Evolutionary conservation across 2,113 vertebrate genomes (phyloP).

Genomic region (Engystomops pustulosus): DNA sequence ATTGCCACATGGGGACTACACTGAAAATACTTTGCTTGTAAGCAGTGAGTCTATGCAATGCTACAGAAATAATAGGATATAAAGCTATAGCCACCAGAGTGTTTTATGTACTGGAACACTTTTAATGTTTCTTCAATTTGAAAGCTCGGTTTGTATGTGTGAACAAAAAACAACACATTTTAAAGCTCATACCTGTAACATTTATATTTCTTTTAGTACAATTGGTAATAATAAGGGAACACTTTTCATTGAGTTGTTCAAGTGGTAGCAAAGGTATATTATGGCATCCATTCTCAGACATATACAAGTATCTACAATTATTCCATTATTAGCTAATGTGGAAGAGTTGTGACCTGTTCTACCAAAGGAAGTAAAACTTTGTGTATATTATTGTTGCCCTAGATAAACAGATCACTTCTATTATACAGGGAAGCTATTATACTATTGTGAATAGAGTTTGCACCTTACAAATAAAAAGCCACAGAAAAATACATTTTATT

Average conservation of each 20-base stretch:
- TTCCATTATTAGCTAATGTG: neutral
- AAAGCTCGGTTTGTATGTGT: slow-evolving; percentile 33
- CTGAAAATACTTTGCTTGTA: slow-evolving; percentile 47
- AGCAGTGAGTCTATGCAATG: slow-evolving; percentile 31
- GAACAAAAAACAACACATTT: slow-evolving; percentile 23
- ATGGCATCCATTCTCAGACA: neutral
- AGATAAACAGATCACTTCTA: neutral
- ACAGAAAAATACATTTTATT: too few relatives aligned
- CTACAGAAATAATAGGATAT: slow-evolving; percentile 51
- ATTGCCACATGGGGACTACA: slow-evolving; percentile 43
- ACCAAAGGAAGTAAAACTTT: neutral
- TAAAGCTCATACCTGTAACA: neutral
- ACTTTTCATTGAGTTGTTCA: neutral
- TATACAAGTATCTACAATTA: neutral
- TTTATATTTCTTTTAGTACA: neutral
- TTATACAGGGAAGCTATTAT: neutral
- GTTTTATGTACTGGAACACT: slow-evolving; percentile 53
- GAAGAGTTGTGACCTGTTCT: neutral
- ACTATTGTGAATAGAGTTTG: neutral
- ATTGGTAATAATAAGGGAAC: neutral
- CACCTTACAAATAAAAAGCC: too few relatives aligned
- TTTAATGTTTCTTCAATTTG: slow-evolving; percentile 39
- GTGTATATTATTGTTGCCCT: neutral
- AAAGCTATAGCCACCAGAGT: slow-evolving; percentile 48
- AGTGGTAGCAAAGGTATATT: neutral